Evolutionary conservation across 2,888 invertebrate genomes (phyloP), one percentile per base, ranked within the genome.

Genomic region (Cordilura impudica): DNA sequence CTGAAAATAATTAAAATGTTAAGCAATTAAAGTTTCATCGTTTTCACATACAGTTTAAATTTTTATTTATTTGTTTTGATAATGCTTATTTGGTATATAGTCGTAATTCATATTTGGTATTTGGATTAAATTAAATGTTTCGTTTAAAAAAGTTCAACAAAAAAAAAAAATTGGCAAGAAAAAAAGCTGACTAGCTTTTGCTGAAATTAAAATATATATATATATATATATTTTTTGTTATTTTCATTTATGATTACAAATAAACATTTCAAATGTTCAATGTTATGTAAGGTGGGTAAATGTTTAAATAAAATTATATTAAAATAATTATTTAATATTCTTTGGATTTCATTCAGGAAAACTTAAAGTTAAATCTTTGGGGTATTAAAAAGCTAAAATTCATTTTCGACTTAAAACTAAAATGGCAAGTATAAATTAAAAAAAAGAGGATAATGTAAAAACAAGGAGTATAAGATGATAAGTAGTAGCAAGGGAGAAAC

Each of bases 301-400:
- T 35, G 35, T 66, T 56, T 18, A n/a, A 39, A 39, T 39, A 39
- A 65, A 39, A 45, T 16, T 53, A 18, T 39, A 43, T 19, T 10
- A 39, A 65, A 65, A 19, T 47, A n/a, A 47, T 54, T 47, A 19
- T 69, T 67, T 12, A 58, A 73, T 26, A 74, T 61, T 79, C 79
- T 79, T 79, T 79, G 75, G 79, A 79, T 56, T 75, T 75, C 39
- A 56, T 61, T 69, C 75, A 61, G 61, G 74, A 71, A 56, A 75
- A 70, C 71, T 75, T 79, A 71, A 65, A 67, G 26, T 54, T 61
- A 70, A 47, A 45, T 75, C 75, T 79, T 79, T 75, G 79, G 75
- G 45, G 45, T 56, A 43, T 0, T 49, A 70, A 60, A 49, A 35
- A 49, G 6, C 16, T 43, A 26, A 71, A 71, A 63, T 53, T 23